A percentile compares a stretch with the other conserved stretches of the same genome.
phyloP scores from a whole-genome alignment of 1,140 invertebrate species.

The Ceratitis capitata region DNA sequence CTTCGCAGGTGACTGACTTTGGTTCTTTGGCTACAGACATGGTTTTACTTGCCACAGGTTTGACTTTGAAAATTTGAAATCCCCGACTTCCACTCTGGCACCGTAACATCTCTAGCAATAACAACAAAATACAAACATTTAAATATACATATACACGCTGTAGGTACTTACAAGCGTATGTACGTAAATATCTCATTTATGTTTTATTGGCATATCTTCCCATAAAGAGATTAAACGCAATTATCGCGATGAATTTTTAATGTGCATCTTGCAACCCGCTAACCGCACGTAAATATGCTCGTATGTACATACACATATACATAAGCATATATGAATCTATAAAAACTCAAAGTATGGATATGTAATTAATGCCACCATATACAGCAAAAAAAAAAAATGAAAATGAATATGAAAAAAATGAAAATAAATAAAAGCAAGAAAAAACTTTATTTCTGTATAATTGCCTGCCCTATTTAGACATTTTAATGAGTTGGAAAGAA shows the following conservation, averaged over 20 bases:
- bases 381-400: neutral
- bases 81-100: too few species aligned
- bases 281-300: neutral
- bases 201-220: slow-evolving; percentile 20
- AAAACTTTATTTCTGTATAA: slow-evolving; percentile 22
- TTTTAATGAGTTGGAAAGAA: slow-evolving; percentile 39
- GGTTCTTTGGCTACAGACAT: too few species aligned
- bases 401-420: neutral
- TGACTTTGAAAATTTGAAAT: too few species aligned
- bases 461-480: slow-evolving; percentile 28
- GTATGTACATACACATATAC: neutral
- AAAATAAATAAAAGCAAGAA: too few species aligned
- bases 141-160: neutral
- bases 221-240: slow-evolving; percentile 27
- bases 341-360: neutral
- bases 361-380: neutral
- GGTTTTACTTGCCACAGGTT: too few species aligned
- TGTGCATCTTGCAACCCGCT: neutral
- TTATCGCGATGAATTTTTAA: slow-evolving; percentile 17
- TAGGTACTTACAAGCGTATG: neutral
- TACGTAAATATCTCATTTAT: neutral
- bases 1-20: too few species aligned
- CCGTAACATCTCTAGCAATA: too few species aligned
- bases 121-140: too few species aligned
- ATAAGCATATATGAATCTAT: neutral